Base-by-base conservation (phyloP, 2,797 vertebrate species). In the Micrastur ruficollis region DNA sequence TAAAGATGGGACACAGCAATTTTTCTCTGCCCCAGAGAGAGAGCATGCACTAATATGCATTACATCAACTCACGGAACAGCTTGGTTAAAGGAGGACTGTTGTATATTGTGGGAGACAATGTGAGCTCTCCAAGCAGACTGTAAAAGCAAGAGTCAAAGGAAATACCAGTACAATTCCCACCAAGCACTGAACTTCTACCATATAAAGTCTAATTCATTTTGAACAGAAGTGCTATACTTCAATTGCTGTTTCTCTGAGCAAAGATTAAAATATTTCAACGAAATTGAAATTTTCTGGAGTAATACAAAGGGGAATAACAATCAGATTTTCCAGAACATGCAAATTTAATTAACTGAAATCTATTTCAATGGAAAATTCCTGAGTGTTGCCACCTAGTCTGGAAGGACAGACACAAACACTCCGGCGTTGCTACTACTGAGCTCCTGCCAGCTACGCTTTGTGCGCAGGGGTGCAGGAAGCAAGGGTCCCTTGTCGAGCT, bases 341-440 rank as follows among this genome's bases (percentile, higher is more conserved):
- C 36, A 89, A 46, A 90, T 89, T 83, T 81, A 76, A 82, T 83
- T 89, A 92, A 92, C 50, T 44, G 47, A 89, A 89, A 81, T 86
- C 19, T 71, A 40, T 89, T 94, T 89, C 31, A 52, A 7, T 25
- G n/a, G 74, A 92, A 92, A 91, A 83, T 72, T 82, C 68, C 31
- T 14, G 21, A 47, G 18, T 42, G 7, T 71, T 82, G 15, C 78
- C 78, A 82, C 49, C 46, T 81, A 72, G 11, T 31, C 46, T 74
- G 72, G 22, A 67, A 81, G 10, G 8, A 82, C 21, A 86, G 55
- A 68, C 34, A 63, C 27, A 71, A 76, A 75, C 7, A 5, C 10
- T 79, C 18, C 40, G 31, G 22, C 3, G 1, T 44, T 66, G 63
- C 63, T 53, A 65, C 46, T 88, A 8, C 0, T 0, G 2, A 86